These are phyloP conservation scores for Herpetotheres cachinnans DNA, from an alignment of 2,113 vertebrate genomes.

Conservation along the genomic window DNA sequence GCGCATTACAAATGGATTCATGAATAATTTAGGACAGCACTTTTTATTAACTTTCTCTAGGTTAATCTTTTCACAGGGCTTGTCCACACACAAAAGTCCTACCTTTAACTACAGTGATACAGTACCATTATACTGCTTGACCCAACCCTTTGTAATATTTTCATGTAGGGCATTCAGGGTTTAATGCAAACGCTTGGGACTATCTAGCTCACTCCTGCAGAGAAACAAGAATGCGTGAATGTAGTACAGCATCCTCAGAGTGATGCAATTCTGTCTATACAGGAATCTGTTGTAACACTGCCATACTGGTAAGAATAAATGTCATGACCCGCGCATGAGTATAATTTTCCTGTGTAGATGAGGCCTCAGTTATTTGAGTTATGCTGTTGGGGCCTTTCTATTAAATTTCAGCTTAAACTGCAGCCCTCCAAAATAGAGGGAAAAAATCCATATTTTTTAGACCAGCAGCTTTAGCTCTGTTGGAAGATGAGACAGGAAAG, in stretches of 20 bases:
- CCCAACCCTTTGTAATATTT: background rate
- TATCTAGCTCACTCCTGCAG: background rate
- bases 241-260: rapidly evolving
- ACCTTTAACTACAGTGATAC: background rate
- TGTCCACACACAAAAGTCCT: background rate
- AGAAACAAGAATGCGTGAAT: background rate
- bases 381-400: background rate
- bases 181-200: background rate
- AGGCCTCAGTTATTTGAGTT: background rate
- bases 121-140: background rate
- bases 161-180: background rate
- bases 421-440: background rate
- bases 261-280: rapidly evolving
- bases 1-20: conserved; percentile 27
- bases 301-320: background rate
- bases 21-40: conserved; percentile 45
- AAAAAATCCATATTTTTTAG: background rate
- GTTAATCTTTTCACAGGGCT: conserved; percentile 17
- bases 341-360: background rate
- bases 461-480: background rate
- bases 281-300: background rate
- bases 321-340: background rate
- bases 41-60: conserved; percentile 49
- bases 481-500: background rate
- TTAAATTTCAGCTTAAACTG: background rate